These are phyloP conservation scores for Crocuta crocuta DNA, from an alignment of 2,113 vertebrate species.

Conservation along the genomic window DNA sequence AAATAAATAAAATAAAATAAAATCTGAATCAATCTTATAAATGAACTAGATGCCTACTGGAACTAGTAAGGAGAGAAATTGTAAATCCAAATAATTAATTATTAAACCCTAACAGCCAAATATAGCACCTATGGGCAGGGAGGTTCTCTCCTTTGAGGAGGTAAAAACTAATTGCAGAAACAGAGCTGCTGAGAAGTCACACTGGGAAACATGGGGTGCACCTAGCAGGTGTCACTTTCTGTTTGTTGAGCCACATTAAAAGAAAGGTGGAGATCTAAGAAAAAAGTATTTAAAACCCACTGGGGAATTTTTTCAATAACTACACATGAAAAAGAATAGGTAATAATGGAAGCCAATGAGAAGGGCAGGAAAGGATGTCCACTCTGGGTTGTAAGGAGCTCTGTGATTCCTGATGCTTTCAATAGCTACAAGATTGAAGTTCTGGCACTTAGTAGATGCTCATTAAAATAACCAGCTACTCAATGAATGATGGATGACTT, in stretches of 20 bases:
- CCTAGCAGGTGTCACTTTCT: background rate
- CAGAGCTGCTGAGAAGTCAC: slow-evolving; percentile 11
- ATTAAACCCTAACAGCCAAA: slow-evolving; percentile 66
- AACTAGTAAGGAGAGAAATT: slow-evolving; percentile 42
- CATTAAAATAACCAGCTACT: background rate
- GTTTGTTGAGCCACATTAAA: slow-evolving; percentile 48
- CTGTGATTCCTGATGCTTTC: background rate
- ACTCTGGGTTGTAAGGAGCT: background rate
- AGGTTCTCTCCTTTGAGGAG: slow-evolving; percentile 38
- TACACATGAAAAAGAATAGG: background rate
- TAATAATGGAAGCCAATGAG: slow-evolving; percentile 31
- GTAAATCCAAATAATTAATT: slow-evolving; percentile 69
- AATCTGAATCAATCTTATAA: slow-evolving; percentile 30
- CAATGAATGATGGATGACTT: background rate
- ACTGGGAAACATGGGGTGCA: background rate
- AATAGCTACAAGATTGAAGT: background rate
- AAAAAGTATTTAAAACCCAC: slow-evolving; percentile 23
- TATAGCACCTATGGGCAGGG: slow-evolving; percentile 53
- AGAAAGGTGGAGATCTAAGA: slow-evolving; percentile 61
- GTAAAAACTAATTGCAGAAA: slow-evolving; percentile 46
- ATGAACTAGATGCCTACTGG: slow-evolving; percentile 28
- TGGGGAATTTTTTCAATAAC: slow-evolving; percentile 49
- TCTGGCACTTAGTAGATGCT: background rate
- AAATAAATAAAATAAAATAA: background rate
- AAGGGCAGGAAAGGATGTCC: background rate